Evolutionary conservation across 2,113 vertebrate species (phyloP).

Genomic region (Polypterus bichir): DNA sequence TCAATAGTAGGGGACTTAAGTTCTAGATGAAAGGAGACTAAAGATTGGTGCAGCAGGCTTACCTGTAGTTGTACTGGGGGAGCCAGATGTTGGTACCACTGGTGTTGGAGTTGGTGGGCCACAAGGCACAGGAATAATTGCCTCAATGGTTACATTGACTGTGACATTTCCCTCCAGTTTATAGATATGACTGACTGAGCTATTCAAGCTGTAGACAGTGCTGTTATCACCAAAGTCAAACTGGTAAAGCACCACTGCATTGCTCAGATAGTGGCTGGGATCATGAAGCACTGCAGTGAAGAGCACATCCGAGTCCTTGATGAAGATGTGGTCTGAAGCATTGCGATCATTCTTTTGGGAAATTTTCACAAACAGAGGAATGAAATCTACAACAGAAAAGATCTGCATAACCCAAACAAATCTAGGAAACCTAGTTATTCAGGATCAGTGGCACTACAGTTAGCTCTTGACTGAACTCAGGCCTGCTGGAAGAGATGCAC

Average conservation of each 20-base stretch:
- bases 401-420: too few relatives aligned
- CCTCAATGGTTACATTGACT: constrained; percentile 68
- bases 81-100: constrained; percentile 17
- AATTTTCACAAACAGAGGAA: constrained; percentile 69
- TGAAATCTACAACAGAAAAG: constrained; percentile 56
- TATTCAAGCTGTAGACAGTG: constrained; percentile 58
- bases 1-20: too few relatives aligned
- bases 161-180: constrained; percentile 56
- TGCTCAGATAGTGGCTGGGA: constrained; percentile 74
- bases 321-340: constrained; percentile 64
- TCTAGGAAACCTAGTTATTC: too few relatives aligned
- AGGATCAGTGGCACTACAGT: too few relatives aligned
- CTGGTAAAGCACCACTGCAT: constrained; percentile 62
- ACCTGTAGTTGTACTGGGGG: constrained; percentile 24
- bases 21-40: too few relatives aligned
- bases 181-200: constrained; percentile 62
- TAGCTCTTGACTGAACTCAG: too few relatives aligned
- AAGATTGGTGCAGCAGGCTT: not conserved
- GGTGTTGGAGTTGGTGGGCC: constrained; percentile 41
- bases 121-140: constrained; percentile 62
- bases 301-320: constrained; percentile 60
- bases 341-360: constrained; percentile 71
- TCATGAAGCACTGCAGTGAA: constrained; percentile 74
- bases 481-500: too few relatives aligned
- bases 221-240: constrained; percentile 84